Percentiles rank a stretch among this genome's conserved stretches.
Evolutionary conservation across 2,888 invertebrate species (phyloP).

Genomic region (Erannis defoliaria): DNA sequence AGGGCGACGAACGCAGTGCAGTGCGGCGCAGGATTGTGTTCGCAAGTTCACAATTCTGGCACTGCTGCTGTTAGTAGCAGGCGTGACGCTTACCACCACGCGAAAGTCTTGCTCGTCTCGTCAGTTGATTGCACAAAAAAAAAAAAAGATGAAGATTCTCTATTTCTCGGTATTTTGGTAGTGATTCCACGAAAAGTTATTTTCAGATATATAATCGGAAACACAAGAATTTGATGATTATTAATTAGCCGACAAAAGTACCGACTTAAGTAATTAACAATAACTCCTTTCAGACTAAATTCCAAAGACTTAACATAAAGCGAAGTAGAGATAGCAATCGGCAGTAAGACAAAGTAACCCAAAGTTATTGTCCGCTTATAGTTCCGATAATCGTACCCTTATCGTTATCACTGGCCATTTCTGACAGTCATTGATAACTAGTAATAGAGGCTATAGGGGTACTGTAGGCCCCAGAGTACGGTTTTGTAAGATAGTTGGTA

Average conservation of each 20-base stretch:
- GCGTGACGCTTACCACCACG: too few species aligned
- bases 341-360: conserved; percentile 41
- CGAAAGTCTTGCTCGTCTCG: too few species aligned
- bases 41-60: too few species aligned
- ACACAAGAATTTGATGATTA: not conserved
- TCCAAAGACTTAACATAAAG: conserved; percentile 14
- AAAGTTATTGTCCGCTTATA: conserved; percentile 40
- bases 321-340: conserved; percentile 30
- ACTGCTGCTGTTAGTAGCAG: too few species aligned
- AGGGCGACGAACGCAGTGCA: too few species aligned
- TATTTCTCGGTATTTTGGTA: too few species aligned
- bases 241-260: not conserved
- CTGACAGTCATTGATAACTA: conserved; percentile 31
- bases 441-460: conserved; percentile 31
- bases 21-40: too few species aligned
- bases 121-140: too few species aligned
- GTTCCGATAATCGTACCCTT: conserved; percentile 36
- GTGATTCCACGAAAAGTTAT: too few species aligned
- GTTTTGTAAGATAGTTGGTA: conserved; percentile 16
- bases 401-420: conserved; percentile 36
- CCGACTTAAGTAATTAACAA: not conserved
- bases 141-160: too few species aligned
- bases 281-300: conserved; percentile 1
- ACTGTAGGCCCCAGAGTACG: conserved; percentile 8
- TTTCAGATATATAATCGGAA: too few species aligned